Conservation (phyloP, 2,797 vertebrate genomes). For the Ctenochaetus hawaiiensis region DNA sequence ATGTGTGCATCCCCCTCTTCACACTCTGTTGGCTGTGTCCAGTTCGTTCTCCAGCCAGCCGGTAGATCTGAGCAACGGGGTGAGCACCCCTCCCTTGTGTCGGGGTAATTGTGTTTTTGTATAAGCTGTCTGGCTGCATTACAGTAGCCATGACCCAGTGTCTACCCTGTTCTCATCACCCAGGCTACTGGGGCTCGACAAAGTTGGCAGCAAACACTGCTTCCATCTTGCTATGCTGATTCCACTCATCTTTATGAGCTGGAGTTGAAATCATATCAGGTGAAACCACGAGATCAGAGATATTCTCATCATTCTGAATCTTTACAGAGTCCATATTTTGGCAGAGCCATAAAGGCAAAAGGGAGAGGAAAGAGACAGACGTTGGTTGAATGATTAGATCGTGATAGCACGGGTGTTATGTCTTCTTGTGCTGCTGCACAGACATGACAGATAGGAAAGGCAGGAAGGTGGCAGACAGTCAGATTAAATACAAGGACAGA, state of each 20-base stretch:
- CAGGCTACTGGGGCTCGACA: constrained; percentile 38
- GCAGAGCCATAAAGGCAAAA: constrained; percentile 15
- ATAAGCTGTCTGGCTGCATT: constrained; percentile 75
- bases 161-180: constrained; percentile 65
- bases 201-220: constrained; percentile 39
- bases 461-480: constrained; percentile 41
- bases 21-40: constrained; percentile 33
- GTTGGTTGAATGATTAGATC: constrained; percentile 55
- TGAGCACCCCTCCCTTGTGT: constrained; percentile 36
- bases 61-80: constrained; percentile 46
- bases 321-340: constrained; percentile 29
- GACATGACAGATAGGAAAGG: constrained; percentile 56
- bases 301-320: not conserved
- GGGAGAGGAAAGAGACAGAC: constrained; percentile 14
- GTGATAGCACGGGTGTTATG: constrained; percentile 55
- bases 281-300: constrained; percentile 39
- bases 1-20: constrained; percentile 1
- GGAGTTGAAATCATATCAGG: constrained; percentile 37
- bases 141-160: constrained; percentile 51
- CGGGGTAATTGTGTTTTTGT: constrained; percentile 77
- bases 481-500: constrained; percentile 55
- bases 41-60: constrained; percentile 52
- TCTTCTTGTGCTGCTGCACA: constrained; percentile 47
- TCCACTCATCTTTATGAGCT: constrained; percentile 29
- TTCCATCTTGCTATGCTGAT: constrained; percentile 29